Evolutionary conservation across 2,797 vertebrate genomes (phyloP).

Genomic region (Sebastes nivosus): DNA sequence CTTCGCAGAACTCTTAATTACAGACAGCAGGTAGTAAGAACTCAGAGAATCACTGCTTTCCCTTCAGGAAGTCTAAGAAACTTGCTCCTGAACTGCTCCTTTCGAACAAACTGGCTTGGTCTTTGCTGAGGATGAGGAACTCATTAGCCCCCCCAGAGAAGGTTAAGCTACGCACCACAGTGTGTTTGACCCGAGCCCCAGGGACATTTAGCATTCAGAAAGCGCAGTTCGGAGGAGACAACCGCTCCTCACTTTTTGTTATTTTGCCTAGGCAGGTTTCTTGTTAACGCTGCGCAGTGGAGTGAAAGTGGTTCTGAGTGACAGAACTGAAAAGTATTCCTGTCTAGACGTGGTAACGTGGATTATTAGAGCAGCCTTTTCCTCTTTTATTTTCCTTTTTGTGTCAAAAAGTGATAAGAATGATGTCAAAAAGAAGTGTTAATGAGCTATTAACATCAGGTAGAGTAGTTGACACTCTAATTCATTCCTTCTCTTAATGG

Average conservation of each 20-base stretch:
- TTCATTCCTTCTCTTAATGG: neutral
- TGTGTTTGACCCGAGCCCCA: slow-evolving; percentile 50
- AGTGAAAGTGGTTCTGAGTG: slow-evolving; percentile 26
- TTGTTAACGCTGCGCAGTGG: slow-evolving; percentile 17
- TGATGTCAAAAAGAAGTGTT: slow-evolving; percentile 5
- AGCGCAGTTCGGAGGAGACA: slow-evolving; percentile 13
- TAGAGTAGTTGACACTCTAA: neutral
- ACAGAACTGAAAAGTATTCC: slow-evolving; percentile 27
- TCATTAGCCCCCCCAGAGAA: slow-evolving; percentile 61
- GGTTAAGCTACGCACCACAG: slow-evolving; percentile 25
- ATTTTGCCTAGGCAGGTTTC: slow-evolving; percentile 34
- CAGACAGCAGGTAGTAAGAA: slow-evolving; percentile 20
- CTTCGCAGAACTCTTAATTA: slow-evolving; percentile 45
- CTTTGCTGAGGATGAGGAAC: slow-evolving; percentile 16
- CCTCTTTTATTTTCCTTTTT: neutral
- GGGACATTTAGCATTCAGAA: slow-evolving; percentile 66
- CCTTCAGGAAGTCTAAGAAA: slow-evolving; percentile 36
- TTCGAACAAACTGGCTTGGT: slow-evolving; percentile 18
- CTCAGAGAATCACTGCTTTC: slow-evolving; percentile 11
- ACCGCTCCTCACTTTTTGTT: slow-evolving; percentile 30
- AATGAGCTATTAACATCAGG: slow-evolving; percentile 3
- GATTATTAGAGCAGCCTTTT: neutral
- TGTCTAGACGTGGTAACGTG: slow-evolving; percentile 21
- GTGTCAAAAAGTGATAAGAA: neutral
- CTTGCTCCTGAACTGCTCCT: slow-evolving; percentile 16